phyloP scores from a whole-genome alignment of 2,797 vertebrate genomes.

The Acanthurus lineatus region DNA sequence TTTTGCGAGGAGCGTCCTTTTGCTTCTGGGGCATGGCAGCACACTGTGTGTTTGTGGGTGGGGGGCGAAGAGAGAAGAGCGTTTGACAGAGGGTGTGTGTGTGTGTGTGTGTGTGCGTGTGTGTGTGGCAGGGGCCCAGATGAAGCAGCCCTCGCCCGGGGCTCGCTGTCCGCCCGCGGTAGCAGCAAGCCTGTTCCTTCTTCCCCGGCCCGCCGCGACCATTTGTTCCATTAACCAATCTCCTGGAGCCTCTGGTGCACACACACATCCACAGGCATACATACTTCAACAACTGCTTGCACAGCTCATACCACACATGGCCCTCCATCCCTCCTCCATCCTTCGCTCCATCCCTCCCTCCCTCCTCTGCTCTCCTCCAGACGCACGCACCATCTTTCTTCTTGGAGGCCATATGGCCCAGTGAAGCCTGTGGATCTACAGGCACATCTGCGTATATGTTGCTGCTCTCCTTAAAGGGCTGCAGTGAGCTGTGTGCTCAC shows the following conservation, averaged over 20 bases:
- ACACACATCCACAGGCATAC: slow-evolving; percentile 71
- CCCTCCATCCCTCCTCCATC: slow-evolving; percentile 71
- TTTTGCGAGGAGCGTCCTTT: slow-evolving; percentile 81
- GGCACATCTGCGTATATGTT: slow-evolving; percentile 99
- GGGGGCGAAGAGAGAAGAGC: slow-evolving; percentile 37
- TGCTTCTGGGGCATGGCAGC: slow-evolving; percentile 82
- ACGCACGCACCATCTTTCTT: slow-evolving; percentile 98
- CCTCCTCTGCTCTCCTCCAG: slow-evolving; percentile 93
- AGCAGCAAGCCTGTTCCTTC: slow-evolving; percentile 95
- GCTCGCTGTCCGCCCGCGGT: slow-evolving; percentile 93
- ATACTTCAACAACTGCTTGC: slow-evolving; percentile 84
- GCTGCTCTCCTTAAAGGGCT: slow-evolving; percentile 88
- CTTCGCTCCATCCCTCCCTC: slow-evolving; percentile 79
- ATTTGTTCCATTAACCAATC: slow-evolving; percentile 99
- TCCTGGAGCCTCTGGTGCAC: slow-evolving; percentile 91
- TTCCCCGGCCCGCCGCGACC: slow-evolving; percentile 89
- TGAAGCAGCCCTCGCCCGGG: slow-evolving; percentile 92
- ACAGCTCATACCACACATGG: slow-evolving; percentile 84
- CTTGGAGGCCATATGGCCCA: slow-evolving; percentile 98
- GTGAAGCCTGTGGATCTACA: slow-evolving; percentile 99
- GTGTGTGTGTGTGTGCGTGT: slow-evolving; percentile 66
- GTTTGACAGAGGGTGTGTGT: slow-evolving; percentile 62
- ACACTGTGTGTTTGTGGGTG: slow-evolving; percentile 70
- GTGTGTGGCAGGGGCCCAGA: slow-evolving; percentile 84
- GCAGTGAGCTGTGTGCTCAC: slow-evolving; percentile 53